phyloP scores from a whole-genome alignment of 2,113 vertebrate species.

The Benitochromis conjunctus region DNA sequence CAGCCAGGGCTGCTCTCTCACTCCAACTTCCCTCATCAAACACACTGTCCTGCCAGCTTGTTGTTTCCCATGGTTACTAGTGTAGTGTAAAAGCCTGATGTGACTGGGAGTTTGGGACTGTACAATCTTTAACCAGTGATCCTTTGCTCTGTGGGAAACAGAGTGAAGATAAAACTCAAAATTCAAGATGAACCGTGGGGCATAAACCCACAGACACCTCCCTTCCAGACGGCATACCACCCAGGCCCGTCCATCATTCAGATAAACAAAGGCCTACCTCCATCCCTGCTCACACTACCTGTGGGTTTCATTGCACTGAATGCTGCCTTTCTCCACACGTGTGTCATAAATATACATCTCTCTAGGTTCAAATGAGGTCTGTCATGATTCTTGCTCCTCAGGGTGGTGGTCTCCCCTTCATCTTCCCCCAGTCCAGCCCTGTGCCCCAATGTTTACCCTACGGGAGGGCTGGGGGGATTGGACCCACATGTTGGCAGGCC shows the following conservation, averaged over 20 bases:
- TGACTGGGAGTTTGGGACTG: neutral
- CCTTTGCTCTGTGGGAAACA: neutral
- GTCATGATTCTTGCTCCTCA: constrained; percentile 40
- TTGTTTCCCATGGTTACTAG: constrained; percentile 45
- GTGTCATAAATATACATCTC: constrained; percentile 51
- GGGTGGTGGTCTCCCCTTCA: constrained; percentile 29
- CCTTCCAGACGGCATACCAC: neutral
- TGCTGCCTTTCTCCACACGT: constrained; percentile 20
- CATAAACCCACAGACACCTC: constrained; percentile 22
- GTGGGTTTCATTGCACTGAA: constrained; percentile 16
- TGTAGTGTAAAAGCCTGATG: neutral
- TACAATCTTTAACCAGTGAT: neutral
- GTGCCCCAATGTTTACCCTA: constrained; percentile 54
- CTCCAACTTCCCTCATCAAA: constrained; percentile 22
- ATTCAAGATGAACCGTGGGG: neutral
- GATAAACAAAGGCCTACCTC: constrained; percentile 15
- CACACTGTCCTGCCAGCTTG: constrained; percentile 28
- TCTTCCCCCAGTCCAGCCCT: neutral
- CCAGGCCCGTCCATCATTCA: neutral
- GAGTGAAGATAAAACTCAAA: neutral
- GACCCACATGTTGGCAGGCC: constrained; percentile 60
- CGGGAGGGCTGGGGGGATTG: constrained; percentile 44
- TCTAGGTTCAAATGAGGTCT: constrained; percentile 35
- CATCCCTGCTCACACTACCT: neutral
- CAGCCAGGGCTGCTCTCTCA: neutral